Base-by-base conservation (phyloP, 1,140 invertebrate genomes). In the Drosophila nigromelanica region DNA sequence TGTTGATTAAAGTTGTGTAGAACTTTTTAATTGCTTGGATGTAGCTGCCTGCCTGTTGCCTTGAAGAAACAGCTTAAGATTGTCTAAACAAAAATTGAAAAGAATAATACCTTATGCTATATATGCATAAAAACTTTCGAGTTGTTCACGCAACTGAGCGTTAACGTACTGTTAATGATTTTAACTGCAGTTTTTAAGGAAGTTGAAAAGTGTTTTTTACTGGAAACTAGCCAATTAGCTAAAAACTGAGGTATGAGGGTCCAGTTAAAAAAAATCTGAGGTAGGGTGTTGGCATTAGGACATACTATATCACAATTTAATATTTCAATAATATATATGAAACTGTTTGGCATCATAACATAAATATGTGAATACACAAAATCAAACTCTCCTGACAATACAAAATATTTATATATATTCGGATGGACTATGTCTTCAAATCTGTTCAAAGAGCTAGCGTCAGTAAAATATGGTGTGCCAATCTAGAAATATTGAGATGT, bases 1-100 rank as follows among this genome's bases (percentile, higher is more conserved):
- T 76, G 76, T 87, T 89, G 83, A 87, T 89, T 87, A 89, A 82
- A 87, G 71, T 87, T 87, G 72, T 73, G 75, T 58, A 76, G 63
- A 87, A 87, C 71, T 87, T 87, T 87, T 87, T 87, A 87, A 87
- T 87, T 87, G 82, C 83, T 67, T 63, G 63, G 45, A 67, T 78
- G 80, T 82, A 77, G 8, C 42, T 45, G 55, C 40, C 40, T 58
- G 15, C 11, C 14, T 33, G 11, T 27, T 48, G 21, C 3, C 21
- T 48, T 0, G 42, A 4, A 43, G 55, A 35, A 37, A 27, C 27
- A 47, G 3, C 18, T 42, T 10, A 40, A 56, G 39, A 42, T 30
- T 35, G 27, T 35, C n/a, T 18, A 47, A 33, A 15, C 10, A 21
- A 33, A 47, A 33, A 43, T 58, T 33, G 39, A 39, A 15, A 43